These are phyloP conservation scores for Tor tambroides DNA, from an alignment of 2,113 vertebrate species.

Conservation along the genomic window DNA sequence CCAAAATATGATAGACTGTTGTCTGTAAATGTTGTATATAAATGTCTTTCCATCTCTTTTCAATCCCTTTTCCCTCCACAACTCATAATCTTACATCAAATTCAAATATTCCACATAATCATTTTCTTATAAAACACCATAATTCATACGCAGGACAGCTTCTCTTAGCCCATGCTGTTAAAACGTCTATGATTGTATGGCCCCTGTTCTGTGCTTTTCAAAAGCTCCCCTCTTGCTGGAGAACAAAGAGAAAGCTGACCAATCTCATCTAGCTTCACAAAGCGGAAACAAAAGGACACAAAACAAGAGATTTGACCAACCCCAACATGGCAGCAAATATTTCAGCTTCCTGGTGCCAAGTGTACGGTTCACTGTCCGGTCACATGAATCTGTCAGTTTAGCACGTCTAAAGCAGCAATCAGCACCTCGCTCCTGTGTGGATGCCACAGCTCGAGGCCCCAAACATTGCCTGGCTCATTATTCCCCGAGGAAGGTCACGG, in stretches of 20 bases:
- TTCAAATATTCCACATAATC: not conserved
- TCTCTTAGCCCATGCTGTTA: conserved; percentile 33
- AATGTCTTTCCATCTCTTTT: not conserved
- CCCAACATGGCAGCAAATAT: conserved; percentile 50
- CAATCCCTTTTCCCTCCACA: not conserved
- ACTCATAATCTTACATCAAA: not conserved
- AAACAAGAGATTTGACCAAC: conserved; percentile 61
- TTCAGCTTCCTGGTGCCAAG: conserved; percentile 67
- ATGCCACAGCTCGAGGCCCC: conserved; percentile 66
- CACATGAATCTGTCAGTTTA: conserved; percentile 73
- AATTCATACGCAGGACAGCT: not conserved
- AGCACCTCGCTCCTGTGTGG: conserved; percentile 63
- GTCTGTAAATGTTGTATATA: not conserved
- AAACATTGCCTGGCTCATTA: conserved; percentile 76
- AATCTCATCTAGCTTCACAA: conserved; percentile 64
- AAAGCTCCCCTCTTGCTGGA: conserved; percentile 27
- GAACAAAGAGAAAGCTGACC: conserved; percentile 50
- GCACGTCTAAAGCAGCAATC: conserved; percentile 66
- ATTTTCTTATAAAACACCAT: not conserved
- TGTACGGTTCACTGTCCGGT: conserved; percentile 74
- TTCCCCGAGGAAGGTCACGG: conserved; percentile 71
- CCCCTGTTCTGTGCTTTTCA: conserved; percentile 59
- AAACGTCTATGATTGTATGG: conserved; percentile 29
- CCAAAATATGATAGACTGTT: not conserved
- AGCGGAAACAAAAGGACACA: conserved; percentile 65